Conservation (phyloP, 2,888 invertebrate species). For the Cataglyphis livida region DNA sequence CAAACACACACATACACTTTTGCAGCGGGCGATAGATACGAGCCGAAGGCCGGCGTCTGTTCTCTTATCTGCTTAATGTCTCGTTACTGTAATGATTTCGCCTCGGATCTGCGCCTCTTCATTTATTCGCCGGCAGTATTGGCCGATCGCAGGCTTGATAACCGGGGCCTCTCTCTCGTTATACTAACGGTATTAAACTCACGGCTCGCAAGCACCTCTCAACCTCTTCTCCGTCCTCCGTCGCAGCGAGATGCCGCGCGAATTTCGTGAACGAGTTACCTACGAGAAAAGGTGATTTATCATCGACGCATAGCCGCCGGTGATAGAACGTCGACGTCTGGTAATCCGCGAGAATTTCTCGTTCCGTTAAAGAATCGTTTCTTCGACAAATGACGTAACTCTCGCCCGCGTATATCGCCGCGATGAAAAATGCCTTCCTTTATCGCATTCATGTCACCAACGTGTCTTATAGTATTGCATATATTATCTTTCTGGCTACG, state of each 20-base stretch:
- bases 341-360: constrained; percentile 72
- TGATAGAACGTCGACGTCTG: constrained; percentile 67
- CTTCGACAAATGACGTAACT: constrained; percentile 49
- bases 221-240: constrained; percentile 44
- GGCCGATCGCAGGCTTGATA: constrained; percentile 77
- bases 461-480: constrained; percentile 30
- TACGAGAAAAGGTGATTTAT: constrained; percentile 72
- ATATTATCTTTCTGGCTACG: constrained; percentile 22
- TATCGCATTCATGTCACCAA: constrained; percentile 32
- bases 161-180: constrained; percentile 74
- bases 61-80: constrained; percentile 78
- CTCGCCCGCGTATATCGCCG: constrained; percentile 13
- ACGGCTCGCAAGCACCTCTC: constrained; percentile 52
- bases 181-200: constrained; percentile 75
- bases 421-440: constrained; percentile 41
- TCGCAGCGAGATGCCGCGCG: constrained; percentile 57
- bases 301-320: constrained; percentile 61
- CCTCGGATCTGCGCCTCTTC: constrained; percentile 78
- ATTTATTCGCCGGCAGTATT: constrained; percentile 78
- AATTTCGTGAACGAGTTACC: constrained; percentile 72
- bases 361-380: constrained; percentile 50
- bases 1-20: neutral
- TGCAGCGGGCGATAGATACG: constrained; percentile 66
- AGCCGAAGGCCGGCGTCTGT: constrained; percentile 71
- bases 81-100: constrained; percentile 79